Percentiles rank a stretch among this genome's conserved stretches.
Conservation (phyloP, 1,140 invertebrate species). For the Pseudobourletiella spinata region DNA sequence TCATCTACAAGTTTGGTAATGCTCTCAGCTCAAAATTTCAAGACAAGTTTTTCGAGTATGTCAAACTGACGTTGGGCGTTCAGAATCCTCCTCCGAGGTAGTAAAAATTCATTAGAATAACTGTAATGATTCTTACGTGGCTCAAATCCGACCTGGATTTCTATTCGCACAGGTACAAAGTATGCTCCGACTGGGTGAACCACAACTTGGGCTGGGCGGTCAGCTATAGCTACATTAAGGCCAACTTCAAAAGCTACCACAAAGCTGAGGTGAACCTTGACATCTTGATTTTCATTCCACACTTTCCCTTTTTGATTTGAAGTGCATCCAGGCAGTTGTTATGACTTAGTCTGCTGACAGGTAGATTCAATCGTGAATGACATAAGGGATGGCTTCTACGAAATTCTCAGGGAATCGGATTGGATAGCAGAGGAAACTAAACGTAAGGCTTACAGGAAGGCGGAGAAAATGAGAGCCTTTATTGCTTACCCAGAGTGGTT, state of each 20-base stretch:
- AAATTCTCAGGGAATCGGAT: slow-evolving; percentile 10
- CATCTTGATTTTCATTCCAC: not conserved
- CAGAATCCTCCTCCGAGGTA: slow-evolving; percentile 19
- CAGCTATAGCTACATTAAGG: slow-evolving; percentile 13
- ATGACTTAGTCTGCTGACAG: not conserved
- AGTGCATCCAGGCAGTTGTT: no score
- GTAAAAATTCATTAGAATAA: not conserved
- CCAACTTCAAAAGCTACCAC: slow-evolving; percentile 10
- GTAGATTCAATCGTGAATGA: slow-evolving; percentile 11
- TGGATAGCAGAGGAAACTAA: slow-evolving; percentile 27
- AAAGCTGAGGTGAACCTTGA: slow-evolving; percentile 4
- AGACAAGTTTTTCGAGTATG: slow-evolving; percentile 21
- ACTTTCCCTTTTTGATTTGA: not conserved
- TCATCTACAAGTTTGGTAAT: slow-evolving; percentile 19
- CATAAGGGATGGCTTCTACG: slow-evolving; percentile 10
- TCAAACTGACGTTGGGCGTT: slow-evolving; percentile 19
- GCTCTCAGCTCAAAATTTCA: slow-evolving; percentile 19
- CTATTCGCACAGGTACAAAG: slow-evolving; percentile 23
- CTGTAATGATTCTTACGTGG: not conserved
- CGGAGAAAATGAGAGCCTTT: slow-evolving; percentile 16
- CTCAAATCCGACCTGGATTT: not conserved
- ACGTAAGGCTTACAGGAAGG: not conserved
- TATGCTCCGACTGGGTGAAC: slow-evolving; percentile 20
- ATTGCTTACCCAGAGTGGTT: slow-evolving; percentile 23
- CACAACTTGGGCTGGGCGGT: slow-evolving; percentile 19